Percentiles rank a stretch among this genome's conserved stretches.
Conservation (phyloP, 2,797 vertebrate genomes). For the Acropternis orthonyx region DNA sequence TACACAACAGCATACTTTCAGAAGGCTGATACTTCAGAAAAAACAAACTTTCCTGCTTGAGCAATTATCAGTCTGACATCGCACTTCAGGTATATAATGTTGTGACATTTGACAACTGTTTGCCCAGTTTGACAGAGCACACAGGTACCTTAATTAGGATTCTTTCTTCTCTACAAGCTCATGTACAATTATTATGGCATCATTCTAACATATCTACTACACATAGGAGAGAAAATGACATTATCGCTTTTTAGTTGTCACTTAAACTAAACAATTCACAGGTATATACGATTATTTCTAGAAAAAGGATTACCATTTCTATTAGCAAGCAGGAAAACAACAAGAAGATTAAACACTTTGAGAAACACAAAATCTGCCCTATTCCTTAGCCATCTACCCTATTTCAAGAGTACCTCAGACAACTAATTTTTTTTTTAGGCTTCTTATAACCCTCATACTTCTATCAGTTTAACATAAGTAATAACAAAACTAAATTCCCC, state of each 20-base stretch:
- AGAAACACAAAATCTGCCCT: background rate
- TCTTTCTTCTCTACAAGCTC: constrained; percentile 14
- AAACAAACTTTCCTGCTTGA: background rate
- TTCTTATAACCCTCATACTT: background rate
- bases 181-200: constrained; percentile 12
- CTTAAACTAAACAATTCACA: background rate
- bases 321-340: background rate
- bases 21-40: background rate
- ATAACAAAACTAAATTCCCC: constrained; percentile 57
- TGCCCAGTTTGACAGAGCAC: constrained; percentile 12
- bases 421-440: background rate
- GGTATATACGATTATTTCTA: background rate
- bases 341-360: background rate
- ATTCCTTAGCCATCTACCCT: background rate
- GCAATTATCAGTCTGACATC: constrained; percentile 10
- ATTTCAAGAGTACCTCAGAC: background rate
- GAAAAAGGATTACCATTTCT: background rate
- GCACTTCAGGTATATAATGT: background rate
- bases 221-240: background rate
- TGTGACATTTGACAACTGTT: background rate
- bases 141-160: background rate
- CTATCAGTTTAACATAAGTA: constrained; percentile 40
- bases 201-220: constrained; percentile 3
- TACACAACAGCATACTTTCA: background rate
- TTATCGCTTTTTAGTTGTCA: background rate